phyloP scores from a whole-genome alignment of 64 coral and sea anemone species.

The Montipora capricornis region DNA sequence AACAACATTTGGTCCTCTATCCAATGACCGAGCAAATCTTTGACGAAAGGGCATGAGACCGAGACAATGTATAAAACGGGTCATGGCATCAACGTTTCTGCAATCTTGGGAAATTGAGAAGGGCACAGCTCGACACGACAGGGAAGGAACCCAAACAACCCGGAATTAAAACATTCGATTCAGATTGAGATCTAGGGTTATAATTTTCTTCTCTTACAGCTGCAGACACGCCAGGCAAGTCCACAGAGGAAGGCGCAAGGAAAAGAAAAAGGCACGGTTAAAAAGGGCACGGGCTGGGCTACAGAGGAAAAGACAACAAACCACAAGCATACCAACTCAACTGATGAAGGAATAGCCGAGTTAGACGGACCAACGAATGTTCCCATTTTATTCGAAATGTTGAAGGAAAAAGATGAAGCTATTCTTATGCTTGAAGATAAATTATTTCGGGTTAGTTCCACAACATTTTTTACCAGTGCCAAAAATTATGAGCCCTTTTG shows the following conservation, averaged over 20 bases:
- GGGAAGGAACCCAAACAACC: background rate
- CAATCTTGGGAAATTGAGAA: too few relatives aligned
- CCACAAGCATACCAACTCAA: background rate
- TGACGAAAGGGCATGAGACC: too few relatives aligned
- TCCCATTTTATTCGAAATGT: constrained; percentile 52
- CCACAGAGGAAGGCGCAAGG: background rate
- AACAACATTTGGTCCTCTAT: too few relatives aligned
- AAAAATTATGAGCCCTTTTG: too few relatives aligned
- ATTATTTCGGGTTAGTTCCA: constrained; percentile 26
- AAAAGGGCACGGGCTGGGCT: background rate
- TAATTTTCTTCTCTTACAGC: background rate
- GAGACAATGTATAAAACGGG: too few relatives aligned
- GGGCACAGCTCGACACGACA: background rate
- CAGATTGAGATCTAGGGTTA: too few relatives aligned
- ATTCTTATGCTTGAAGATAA: constrained; percentile 56
- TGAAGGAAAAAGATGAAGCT: constrained; percentile 73
- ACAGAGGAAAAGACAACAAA: background rate
- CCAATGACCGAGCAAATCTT: too few relatives aligned
- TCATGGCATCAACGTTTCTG: too few relatives aligned
- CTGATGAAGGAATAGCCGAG: constrained; percentile 79
- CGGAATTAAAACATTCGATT: too few relatives aligned
- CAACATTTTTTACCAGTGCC: background rate
- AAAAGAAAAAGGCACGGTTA: background rate
- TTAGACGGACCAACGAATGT: constrained; percentile 68
- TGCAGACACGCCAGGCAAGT: background rate